Evolutionary conservation across 2,113 vertebrate genomes (phyloP), one percentile per base, ranked within the genome.

Genomic region (Hypocryptadius cinnamomeus): DNA sequence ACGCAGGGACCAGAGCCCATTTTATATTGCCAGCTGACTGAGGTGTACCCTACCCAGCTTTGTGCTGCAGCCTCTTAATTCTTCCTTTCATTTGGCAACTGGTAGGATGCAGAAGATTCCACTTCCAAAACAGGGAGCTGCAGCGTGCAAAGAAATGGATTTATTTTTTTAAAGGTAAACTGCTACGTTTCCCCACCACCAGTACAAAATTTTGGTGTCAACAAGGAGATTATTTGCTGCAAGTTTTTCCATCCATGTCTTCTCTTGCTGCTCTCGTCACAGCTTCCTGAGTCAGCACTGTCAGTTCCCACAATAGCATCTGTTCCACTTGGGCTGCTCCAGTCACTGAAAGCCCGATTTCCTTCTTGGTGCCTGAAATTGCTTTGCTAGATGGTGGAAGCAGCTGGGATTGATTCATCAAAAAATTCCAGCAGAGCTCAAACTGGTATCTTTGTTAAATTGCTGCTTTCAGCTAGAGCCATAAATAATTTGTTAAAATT

Each of bases 1-100:
- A 3, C 0, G 1, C 1, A 1, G 30, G 35, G 15, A 70, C 21
- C 54, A 18, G 31, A 71, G 53, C 57, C 27, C 0, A 0, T 42
- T 51, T 2, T 18, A 19, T 44, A 15, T 3, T 51, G 57, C 70
- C 63, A 54, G 50, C 73, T 87, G 86, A 53, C 70, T 61, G 87
- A 70, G 50, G 71, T 79, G 66, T 8, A 10, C 11, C 31, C 48
- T 40, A 4, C 68, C 53, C 25, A 6, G 40, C 84, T 93, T 77
- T 79, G 89, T 87, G 71, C 90, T 78, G 64, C 85, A 78, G 82
- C 64, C 66, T 72, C 81, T 42, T 39, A 17, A 65, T 82, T 69
- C 54, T 82, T 79, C 83, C 70, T 61, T 92, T 81, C 59, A 1
- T 85, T 91, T 91, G 90, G 85, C 93, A 87, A 27, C 22, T 1